A percentile compares a stretch with the other conserved stretches of the same genome.
Evolutionary conservation across 2,888 invertebrate genomes (phyloP).

Genomic region (Rhabditoides inermis): DNA sequence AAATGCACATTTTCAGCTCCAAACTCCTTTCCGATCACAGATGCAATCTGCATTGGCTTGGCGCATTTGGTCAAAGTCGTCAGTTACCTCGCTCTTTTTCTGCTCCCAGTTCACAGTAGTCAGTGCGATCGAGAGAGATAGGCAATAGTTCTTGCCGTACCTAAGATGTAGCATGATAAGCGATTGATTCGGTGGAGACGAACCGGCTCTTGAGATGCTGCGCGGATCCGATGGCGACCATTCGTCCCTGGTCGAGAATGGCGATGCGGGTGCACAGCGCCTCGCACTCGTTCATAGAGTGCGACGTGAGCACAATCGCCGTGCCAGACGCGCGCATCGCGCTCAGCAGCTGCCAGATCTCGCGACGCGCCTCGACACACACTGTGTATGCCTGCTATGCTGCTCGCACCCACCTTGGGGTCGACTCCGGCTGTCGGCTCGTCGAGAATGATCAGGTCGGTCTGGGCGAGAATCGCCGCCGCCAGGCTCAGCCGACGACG

Average conservation of each 20-base stretch:
- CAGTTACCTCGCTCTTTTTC: no score
- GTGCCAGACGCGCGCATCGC: constrained; percentile 20
- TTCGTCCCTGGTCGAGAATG: constrained; percentile 41
- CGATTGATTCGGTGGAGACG: no score
- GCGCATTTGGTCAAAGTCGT: no score
- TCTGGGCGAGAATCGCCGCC: constrained; percentile 67
- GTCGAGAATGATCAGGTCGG: constrained; percentile 64
- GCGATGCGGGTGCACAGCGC: constrained; percentile 47
- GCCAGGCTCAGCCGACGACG: constrained; percentile 72
- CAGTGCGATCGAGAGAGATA: no score
- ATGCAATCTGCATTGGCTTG: no score
- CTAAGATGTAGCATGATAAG: no score
- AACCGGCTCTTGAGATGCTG: constrained; percentile 48
- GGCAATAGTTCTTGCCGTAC: no score
- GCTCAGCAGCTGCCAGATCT: constrained; percentile 56
- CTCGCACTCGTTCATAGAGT: constrained; percentile 51
- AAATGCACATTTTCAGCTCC: no score
- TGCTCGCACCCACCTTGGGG: no score
- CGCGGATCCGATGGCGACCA: constrained; percentile 44
- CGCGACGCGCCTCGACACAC: constrained; percentile 62
- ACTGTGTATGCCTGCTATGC: no score
- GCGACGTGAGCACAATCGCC: constrained; percentile 57
- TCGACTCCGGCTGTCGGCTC: constrained; percentile 56
- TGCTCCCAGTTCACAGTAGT: no score
- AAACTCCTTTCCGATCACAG: no score